These are phyloP conservation scores for Aradophagus sp. DNA, from an alignment of 1,140 invertebrate species.

Conservation along the genomic window DNA sequence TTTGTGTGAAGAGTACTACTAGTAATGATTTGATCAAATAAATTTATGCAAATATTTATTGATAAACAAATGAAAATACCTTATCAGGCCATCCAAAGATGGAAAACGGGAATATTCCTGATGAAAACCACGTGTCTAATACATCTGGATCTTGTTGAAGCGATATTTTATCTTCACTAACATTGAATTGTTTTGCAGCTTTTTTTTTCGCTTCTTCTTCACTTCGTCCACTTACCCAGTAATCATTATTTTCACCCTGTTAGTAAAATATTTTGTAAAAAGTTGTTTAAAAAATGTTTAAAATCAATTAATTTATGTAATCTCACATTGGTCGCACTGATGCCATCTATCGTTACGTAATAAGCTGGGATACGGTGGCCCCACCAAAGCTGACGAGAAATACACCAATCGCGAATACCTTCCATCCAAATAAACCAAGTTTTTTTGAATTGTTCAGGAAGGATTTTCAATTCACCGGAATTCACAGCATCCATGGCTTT, in stretches of 20 bases:
- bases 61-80: too few relatives aligned
- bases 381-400: constrained; percentile 99
- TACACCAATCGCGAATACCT: constrained; percentile 92
- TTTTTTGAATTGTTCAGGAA: constrained; percentile 94
- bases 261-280: not conserved
- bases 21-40: too few relatives aligned
- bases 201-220: constrained; percentile 90
- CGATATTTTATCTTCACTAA: constrained; percentile 81
- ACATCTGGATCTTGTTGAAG: constrained; percentile 95
- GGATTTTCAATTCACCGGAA: constrained; percentile 89
- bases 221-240: constrained; percentile 92
- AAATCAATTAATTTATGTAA: not conserved
- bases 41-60: too few relatives aligned
- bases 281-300: not conserved
- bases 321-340: constrained; percentile 43
- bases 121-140: constrained; percentile 99
- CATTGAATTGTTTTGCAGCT: constrained; percentile 86
- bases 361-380: constrained; percentile 99
- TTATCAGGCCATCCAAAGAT: constrained; percentile 98
- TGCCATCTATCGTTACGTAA: constrained; percentile 81
- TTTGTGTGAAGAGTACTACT: too few relatives aligned
- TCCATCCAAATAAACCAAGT: constrained; percentile 98
- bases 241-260: constrained; percentile 80
- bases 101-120: constrained; percentile 96
- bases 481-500: constrained; percentile 87